Base-by-base conservation (phyloP, 2,797 vertebrate genomes). In the Acanthopagrus latus region DNA sequence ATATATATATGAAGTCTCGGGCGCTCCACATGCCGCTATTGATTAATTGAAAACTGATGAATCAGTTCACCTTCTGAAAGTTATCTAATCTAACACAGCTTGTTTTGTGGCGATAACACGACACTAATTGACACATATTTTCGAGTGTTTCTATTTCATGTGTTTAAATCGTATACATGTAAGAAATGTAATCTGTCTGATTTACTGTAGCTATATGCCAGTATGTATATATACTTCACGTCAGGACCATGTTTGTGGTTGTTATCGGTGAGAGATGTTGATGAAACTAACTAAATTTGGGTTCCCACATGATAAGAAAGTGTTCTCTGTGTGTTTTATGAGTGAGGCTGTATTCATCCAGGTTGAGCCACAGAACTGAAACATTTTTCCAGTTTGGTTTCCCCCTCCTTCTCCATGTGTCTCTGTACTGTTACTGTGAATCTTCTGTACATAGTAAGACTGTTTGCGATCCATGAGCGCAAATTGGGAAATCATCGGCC, bases 391-490 rank as follows among this genome's bases (percentile, higher is more conserved):
- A 50, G 7, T 75, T 70, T 16, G 5, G 5, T 12, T 58, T 8
- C 23, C 65, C 17, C 6, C 18, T 33, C 33, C 33, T 33, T 33
- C 33, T 33, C 33, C 33, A 7, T 16, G 44, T 5, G 17, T 77
- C 54, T 56, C 71, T 84, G 52, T 83, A 59, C 41, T 58, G 25
- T 78, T 64, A 67, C 80, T 76, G 79, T 84, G 76, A 89, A 81
- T 84, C 66, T 71, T 10, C 71, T 80, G 76, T 82, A 79, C 83
- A 84, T 76, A 72, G 44, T 13, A 50, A 55, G 60, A 84, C 70
- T 81, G 75, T 74, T 67, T 71, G 59, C 79, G 82, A 91, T 89
- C 65, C 81, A 72, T 54, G 18, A 65, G 74, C 71, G 67, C 56
- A 54, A 29, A 52, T 65, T 71, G 23, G 25, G 59, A 76, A 84